Base-by-base conservation (phyloP, 2,888 invertebrate genomes). In the Stenodema calcarata region DNA sequence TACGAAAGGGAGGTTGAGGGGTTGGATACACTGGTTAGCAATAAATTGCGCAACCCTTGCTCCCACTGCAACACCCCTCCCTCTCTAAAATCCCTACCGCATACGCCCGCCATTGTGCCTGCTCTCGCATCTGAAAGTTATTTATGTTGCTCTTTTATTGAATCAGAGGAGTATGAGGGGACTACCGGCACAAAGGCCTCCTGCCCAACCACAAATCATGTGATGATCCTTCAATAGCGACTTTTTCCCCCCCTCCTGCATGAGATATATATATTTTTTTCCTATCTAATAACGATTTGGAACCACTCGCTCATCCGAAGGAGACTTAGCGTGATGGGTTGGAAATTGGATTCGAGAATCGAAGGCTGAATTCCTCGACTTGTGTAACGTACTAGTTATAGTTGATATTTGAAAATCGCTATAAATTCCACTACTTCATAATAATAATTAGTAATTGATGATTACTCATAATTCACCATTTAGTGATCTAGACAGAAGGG, bases 141-240 rank as follows among this genome's bases (percentile, higher is more conserved):
- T 86, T 86, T 86, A 86, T 86, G 86, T 86, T 73, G 80, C 86
- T 76, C 86, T 86, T 86, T 86, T 86, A 86, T 86, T 86, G 81
- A 86, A 86, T 86, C 86, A 86, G 35, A 28, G 75, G 84, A 54
- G 30, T n/a, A 54, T 35, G 62, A 23, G 47, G 62, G 44, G 79
- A 16, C 50, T 30, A 42, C 28, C 35, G 79, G 50, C 44, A 50
- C 79, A 50, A 73, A 73, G 73, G 73, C 78, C 78, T 44, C 78
- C 78, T 41, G 44, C 30, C 81, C 81, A 42, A 50, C 54, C 81
- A 81, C 81, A 81, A 81, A 81, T 81, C 81, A 81, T 81, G 50
- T 81, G 54, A 81, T 78, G 62, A 81, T 50, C 81, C 81, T 50
- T 81, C 81, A 81, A 81, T 81, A 81, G 81, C 78, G 42, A 41